Percentiles rank a stretch among this genome's conserved stretches.
Evolutionary conservation across 1,140 invertebrate species (phyloP).

Genomic region (Tetranychus cinnabarinus): DNA sequence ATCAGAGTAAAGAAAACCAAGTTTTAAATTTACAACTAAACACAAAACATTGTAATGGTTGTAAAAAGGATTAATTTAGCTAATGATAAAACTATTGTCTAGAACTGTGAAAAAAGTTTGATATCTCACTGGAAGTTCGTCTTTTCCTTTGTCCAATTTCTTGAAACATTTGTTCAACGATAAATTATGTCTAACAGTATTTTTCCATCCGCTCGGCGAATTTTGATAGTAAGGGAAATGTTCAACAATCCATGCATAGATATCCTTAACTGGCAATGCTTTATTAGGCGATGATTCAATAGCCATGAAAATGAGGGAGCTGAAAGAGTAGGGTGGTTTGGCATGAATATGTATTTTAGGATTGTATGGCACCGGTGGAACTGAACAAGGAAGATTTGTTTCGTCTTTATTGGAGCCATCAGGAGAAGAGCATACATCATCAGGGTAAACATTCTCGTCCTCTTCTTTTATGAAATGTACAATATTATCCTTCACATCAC

Average conservation of each 20-base stretch:
- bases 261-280: slow-evolving; percentile 79
- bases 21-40: not conserved
- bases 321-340: slow-evolving; percentile 84
- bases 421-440: slow-evolving; percentile 7
- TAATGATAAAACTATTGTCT: not conserved
- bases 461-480: slow-evolving; percentile 11
- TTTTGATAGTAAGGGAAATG: slow-evolving; percentile 29
- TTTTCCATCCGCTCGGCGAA: slow-evolving; percentile 31
- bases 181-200: slow-evolving; percentile 31
- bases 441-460: slow-evolving; percentile 17
- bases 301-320: slow-evolving; percentile 89
- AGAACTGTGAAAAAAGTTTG: not conserved
- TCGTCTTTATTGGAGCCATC: not conserved
- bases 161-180: slow-evolving; percentile 31
- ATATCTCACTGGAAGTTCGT: slow-evolving; percentile 27
- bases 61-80: no score
- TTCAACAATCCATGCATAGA: slow-evolving; percentile 83
- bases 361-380: slow-evolving; percentile 21
- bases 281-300: slow-evolving; percentile 71
- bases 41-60: not conserved
- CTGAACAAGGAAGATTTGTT: slow-evolving; percentile 3
- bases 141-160: slow-evolving; percentile 27
- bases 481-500: slow-evolving; percentile 8
- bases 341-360: slow-evolving; percentile 48
- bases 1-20: slow-evolving; percentile 7